Evolutionary conservation across 2,888 invertebrate species (phyloP).

Genomic region (Dynastes tityus): DNA sequence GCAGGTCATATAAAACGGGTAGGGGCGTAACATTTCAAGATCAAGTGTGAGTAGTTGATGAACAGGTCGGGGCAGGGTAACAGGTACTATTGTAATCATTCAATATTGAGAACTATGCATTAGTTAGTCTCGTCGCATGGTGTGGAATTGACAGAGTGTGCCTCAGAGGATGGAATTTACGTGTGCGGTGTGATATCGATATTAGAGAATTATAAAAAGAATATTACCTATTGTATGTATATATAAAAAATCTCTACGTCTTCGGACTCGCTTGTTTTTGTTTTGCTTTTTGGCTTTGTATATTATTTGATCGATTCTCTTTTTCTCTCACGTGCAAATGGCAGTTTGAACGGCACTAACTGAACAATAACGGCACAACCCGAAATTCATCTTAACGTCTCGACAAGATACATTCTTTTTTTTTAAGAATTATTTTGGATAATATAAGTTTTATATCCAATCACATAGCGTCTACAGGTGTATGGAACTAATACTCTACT

Average conservation of each 20-base stretch:
- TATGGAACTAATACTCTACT: conserved; percentile 72
- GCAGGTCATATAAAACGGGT: conserved; percentile 51
- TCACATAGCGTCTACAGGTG: conserved; percentile 72
- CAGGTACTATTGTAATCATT: conserved; percentile 71
- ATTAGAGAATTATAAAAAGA: not conserved
- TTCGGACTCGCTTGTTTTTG: conserved; percentile 24
- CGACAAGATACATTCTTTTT: conserved; percentile 62
- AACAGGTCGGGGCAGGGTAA: conserved; percentile 69
- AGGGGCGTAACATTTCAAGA: conserved; percentile 70
- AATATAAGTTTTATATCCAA: conserved; percentile 55
- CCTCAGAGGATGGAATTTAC: conserved; percentile 1
- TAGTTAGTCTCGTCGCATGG: conserved; percentile 48
- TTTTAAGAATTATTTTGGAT: conserved; percentile 52
- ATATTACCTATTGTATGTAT: not conserved
- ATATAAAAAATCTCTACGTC: conserved; percentile 19
- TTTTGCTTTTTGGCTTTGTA: conserved; percentile 30
- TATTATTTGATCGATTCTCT: conserved; percentile 42
- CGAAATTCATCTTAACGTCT: conserved; percentile 54
- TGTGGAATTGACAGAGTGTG: conserved; percentile 20
- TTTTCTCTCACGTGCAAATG: conserved; percentile 58
- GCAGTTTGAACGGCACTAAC: conserved; percentile 64
- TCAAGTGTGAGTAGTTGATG: conserved; percentile 68
- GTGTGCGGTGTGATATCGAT: conserved; percentile 46
- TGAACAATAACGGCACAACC: conserved; percentile 61
- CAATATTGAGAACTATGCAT: conserved; percentile 60